phyloP scores from a whole-genome alignment of 2,113 vertebrate species.

The Etia nguti region DNA sequence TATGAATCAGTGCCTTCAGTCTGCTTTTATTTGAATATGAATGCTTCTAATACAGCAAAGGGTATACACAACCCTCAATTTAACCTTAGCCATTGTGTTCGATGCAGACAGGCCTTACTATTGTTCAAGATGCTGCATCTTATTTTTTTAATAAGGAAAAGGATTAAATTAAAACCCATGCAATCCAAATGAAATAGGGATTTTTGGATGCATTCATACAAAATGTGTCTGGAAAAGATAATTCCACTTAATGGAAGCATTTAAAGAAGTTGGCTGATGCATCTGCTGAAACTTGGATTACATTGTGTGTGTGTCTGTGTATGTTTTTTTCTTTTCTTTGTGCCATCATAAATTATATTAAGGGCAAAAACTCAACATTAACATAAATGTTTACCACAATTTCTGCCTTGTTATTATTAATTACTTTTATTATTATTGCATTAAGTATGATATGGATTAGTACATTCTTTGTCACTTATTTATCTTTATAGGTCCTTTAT shows the following conservation, averaged over 20 bases:
- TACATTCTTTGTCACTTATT: not conserved
- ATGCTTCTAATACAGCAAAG: conserved; percentile 65
- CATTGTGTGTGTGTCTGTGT: not conserved
- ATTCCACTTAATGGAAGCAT: conserved; percentile 75
- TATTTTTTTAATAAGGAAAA: conserved; percentile 72
- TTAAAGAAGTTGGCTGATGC: conserved; percentile 70
- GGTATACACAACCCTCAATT: conserved; percentile 73
- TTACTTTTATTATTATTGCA: not conserved
- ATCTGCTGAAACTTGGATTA: conserved; percentile 62
- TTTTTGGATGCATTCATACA: conserved; percentile 71
- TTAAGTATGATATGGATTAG: not conserved
- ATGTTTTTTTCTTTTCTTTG: not conserved
- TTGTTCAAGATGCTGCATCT: conserved; percentile 74
- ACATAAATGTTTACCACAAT: conserved; percentile 9
- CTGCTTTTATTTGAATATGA: conserved; percentile 69
- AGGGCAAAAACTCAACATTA: not conserved
- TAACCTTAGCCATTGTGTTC: conserved; percentile 75
- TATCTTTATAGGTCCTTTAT: not conserved
- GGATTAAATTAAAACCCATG: conserved; percentile 75
- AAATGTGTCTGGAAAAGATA: conserved; percentile 79
- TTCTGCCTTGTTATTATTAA: not conserved
- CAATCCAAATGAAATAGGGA: conserved; percentile 74
- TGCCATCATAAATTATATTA: conserved; percentile 21
- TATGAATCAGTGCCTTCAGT: conserved; percentile 7
- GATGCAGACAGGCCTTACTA: conserved; percentile 64